Evolutionary conservation across 2,888 invertebrate species (phyloP).

Genomic region (Allacma fusca): DNA sequence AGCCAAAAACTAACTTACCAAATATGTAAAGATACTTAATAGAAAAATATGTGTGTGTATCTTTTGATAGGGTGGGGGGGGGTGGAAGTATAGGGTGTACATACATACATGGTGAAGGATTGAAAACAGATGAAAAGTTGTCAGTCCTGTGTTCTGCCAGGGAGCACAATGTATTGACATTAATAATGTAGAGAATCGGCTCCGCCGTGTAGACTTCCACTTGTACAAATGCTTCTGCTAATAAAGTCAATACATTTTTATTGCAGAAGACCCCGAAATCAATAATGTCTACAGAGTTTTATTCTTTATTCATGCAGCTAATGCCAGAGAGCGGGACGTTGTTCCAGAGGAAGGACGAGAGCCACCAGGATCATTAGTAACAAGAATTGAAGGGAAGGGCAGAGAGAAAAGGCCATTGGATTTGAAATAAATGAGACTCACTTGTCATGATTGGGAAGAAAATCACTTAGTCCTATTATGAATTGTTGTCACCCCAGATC

Average conservation of each 20-base stretch:
- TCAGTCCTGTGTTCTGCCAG: not conserved
- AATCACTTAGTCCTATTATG: not conserved
- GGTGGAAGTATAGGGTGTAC: too few species aligned
- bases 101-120: not conserved
- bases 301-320: conserved; percentile 17
- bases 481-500: not conserved
- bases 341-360: not conserved
- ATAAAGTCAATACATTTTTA: not conserved
- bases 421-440: not conserved
- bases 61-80: not conserved
- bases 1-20: not conserved
- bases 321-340: not conserved
- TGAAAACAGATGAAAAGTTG: not conserved
- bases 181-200: not conserved
- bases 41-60: not conserved
- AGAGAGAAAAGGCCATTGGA: conserved; percentile 1
- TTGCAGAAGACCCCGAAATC: not conserved
- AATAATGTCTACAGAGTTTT: not conserved
- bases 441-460: not conserved
- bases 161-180: not conserved
- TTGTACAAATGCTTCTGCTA: not conserved
- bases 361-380: not conserved
- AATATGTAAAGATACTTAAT: not conserved
- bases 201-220: not conserved
- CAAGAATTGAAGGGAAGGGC: not conserved